A percentile compares a stretch with the other conserved stretches of the same genome.
phyloP scores from a whole-genome alignment of 2,113 vertebrate species.

The Pleuronectes platessa region DNA sequence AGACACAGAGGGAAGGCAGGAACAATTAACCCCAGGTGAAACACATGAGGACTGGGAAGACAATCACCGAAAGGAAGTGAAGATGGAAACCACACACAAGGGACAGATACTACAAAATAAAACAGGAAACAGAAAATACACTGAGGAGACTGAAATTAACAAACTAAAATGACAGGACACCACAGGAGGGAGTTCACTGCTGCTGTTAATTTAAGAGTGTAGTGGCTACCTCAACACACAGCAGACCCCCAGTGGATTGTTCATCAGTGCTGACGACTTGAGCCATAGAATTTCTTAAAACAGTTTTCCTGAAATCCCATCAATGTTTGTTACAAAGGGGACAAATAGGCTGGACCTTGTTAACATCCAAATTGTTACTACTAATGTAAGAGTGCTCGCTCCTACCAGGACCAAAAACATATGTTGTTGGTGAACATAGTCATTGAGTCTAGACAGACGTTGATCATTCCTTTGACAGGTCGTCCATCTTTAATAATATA shows the following conservation, averaged over 20 bases:
- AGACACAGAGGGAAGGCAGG: no score
- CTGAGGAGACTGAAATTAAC: no score
- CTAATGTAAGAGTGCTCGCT: background rate
- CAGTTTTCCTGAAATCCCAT: no score
- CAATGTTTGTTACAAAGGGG: background rate
- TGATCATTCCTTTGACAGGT: background rate
- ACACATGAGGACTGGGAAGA: no score
- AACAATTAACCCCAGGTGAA: no score
- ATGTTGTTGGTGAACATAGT: background rate
- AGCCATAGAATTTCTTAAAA: background rate
- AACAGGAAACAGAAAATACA: no score
- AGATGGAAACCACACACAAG: no score
- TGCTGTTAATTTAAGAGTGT: background rate
- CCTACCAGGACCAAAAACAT: background rate
- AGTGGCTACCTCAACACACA: background rate
- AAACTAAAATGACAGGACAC: no score
- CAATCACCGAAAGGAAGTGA: no score
- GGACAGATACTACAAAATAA: no score
- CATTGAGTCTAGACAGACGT: background rate
- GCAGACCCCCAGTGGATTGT: background rate
- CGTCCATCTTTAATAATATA: background rate
- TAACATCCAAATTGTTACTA: no score
- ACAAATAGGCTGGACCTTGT: background rate
- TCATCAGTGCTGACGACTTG: background rate
- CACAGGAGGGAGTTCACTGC: background rate